Evolutionary conservation across 1,140 invertebrate species (phyloP).

Genomic region (Drosophila sturtevanti): DNA sequence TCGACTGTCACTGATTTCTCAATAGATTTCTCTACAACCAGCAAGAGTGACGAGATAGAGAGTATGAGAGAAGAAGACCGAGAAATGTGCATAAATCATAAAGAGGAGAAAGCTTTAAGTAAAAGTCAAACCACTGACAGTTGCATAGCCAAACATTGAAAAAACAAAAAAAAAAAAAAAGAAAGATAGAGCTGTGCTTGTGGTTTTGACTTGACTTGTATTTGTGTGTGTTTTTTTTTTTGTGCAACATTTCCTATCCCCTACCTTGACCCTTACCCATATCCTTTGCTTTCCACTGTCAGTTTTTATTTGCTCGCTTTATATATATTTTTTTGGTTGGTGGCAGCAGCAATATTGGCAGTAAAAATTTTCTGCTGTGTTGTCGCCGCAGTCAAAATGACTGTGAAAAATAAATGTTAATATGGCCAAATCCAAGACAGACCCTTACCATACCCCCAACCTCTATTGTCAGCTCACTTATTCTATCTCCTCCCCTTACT

Average conservation of each 20-base stretch:
- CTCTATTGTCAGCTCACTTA: not conserved
- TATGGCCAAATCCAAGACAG: conserved; percentile 49
- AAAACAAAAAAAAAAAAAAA: too few relatives aligned
- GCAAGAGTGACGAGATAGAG: conserved; percentile 19
- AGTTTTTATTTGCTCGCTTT: conserved; percentile 55
- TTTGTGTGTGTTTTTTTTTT: conserved; percentile 30
- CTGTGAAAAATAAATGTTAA: conserved; percentile 76
- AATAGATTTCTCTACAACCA: conserved; percentile 68
- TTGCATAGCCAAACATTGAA: conserved; percentile 38
- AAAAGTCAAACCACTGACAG: conserved; percentile 71
- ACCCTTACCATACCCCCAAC: not conserved
- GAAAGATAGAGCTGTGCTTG: conserved; percentile 55
- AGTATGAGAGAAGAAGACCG: not conserved
- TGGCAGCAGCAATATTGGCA: conserved; percentile 38
- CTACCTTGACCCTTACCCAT: not conserved
- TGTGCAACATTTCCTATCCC: conserved; percentile 36
- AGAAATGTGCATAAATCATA: conserved; percentile 74
- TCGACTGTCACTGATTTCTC: conserved; percentile 76
- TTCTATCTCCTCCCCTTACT: not conserved
- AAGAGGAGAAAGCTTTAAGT: conserved; percentile 52
- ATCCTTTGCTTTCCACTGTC: conserved; percentile 3
- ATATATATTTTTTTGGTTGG: conserved; percentile 27
- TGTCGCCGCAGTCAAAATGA: conserved; percentile 70
- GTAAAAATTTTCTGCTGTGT: conserved; percentile 71
- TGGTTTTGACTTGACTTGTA: conserved; percentile 39